Evolutionary conservation across 2,888 invertebrate genomes (phyloP), one percentile per base, ranked within the genome.

Genomic region (Nephrotoma flavescens): DNA sequence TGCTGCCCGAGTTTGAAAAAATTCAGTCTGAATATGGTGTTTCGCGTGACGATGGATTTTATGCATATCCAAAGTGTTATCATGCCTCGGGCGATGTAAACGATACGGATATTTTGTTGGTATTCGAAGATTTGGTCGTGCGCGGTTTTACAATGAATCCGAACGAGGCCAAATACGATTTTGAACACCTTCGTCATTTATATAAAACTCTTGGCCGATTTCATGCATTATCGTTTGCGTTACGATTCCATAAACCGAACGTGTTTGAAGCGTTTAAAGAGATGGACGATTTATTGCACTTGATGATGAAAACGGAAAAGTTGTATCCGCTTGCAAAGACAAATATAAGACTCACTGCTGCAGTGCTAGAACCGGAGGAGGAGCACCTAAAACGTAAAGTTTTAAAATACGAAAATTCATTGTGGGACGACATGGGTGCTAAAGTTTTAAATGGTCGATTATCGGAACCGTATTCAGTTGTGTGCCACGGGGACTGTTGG

Each of bases 1-100:
- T 84, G 12, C 19, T 84, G 7, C 84, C 84, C 2, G 84, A 84
- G 9, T 84, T 84, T 42, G 84, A 42, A 6, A 42, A 84, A 84
- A 84, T 84, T 3, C 84, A 84, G 12, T 15, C n/a, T 2, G 84
- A 84, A 42, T 42, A 84, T n/a, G 11, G 19, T 5, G 19, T 86
- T 47, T 0, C 47, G 5, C n/a, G 19, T 0, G 86, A 86, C 11
- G 19, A 47, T 7, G 86, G 41, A 15, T 71, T 9, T 71, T 44
- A 45, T 86, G 45, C 86, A 2, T 86, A 19, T 86, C 86, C 86
- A 45, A 86, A 86, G 44, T 86, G 86, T 47, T 86, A 86, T 45
- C 15, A 84, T 84, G 86, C 86, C 6, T 44, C 42, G 42, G 47
- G 44, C 15, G 44, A 44, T 86, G 47, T 31, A 5, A 47, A 45